Evolutionary conservation across 2,888 invertebrate species (phyloP).

Genomic region (Lymantria dispar): DNA sequence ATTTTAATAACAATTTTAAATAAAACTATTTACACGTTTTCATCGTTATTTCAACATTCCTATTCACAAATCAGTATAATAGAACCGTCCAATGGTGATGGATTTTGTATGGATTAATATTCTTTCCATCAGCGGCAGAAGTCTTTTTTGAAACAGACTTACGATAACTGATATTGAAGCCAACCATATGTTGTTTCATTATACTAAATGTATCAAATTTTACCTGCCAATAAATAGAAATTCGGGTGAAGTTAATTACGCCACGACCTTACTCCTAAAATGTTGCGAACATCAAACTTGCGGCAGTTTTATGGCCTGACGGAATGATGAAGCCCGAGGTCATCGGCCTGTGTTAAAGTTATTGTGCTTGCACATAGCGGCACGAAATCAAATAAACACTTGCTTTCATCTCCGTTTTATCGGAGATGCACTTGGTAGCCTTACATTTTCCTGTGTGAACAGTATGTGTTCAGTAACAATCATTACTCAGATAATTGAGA

Average conservation of each 20-base stretch:
- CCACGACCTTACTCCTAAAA: constrained; percentile 26
- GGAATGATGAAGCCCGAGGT: constrained; percentile 49
- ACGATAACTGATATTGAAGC: too few species aligned
- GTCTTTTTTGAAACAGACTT: too few species aligned
- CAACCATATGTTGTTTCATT: constrained; percentile 13
- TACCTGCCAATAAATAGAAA: constrained; percentile 32
- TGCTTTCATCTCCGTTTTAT: constrained; percentile 76
- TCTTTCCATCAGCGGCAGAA: too few species aligned
- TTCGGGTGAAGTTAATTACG: constrained; percentile 32
- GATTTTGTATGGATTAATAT: too few species aligned
- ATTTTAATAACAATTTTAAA: too few species aligned
- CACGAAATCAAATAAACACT: constrained; percentile 78
- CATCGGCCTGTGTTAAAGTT: constrained; percentile 59
- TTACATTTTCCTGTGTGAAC: constrained; percentile 62
- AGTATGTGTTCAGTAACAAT: constrained; percentile 53
- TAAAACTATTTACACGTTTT: too few species aligned
- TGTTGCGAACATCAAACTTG: constrained; percentile 34
- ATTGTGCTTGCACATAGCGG: constrained; percentile 58
- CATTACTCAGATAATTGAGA: constrained; percentile 50
- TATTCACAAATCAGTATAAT: too few species aligned
- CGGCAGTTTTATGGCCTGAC: constrained; percentile 46
- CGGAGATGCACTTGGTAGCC: constrained; percentile 72
- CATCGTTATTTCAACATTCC: too few species aligned
- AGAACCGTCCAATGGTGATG: too few species aligned
- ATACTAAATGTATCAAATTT: constrained; percentile 25